Base-by-base conservation (phyloP, 1,140 invertebrate species). In the Megathymus violae region DNA sequence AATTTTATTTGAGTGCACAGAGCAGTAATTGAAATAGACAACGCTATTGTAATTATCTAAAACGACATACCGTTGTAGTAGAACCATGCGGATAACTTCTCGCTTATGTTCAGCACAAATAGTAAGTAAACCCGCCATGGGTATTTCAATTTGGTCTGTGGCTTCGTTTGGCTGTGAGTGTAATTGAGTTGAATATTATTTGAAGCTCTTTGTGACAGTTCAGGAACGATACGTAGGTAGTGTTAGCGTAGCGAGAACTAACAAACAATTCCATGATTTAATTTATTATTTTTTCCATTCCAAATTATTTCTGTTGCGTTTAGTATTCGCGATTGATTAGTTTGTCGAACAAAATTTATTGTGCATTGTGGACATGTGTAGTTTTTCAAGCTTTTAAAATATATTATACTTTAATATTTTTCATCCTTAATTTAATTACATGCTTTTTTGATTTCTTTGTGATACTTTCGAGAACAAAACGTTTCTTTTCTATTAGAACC, bases 131-230 rank as follows among this genome's bases (percentile, higher is more conserved):
- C 7, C 5, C 7, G 27, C 7, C 3, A 9, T 31, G 27, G 27
- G 1, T 31, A 31, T 31, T 31, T 31, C 27, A 31, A 31, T 31
- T 1, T 31, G 27, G 27, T 31, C 27, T 31, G 27, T 31, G 27
- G 27, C 7, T 31, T 31, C 7, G 27, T 31, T 31, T 31, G 27
- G 27, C 7, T 31, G 27, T 31, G 7, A 31, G 3, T 31, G 7
- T 31, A 9, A 22, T 3, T 3, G 5, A 22, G 19, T 22, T 22
- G 7, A 31, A 9, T 52, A 25, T 40, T 41, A 10, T 54, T 54
- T 41, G 15, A 41, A 54, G 50, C 36, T 54, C 50, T 54, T 54
- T 54, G 38, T 54, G 36, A 38, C 36, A 54, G 36, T 14, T 54
- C 34, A 54, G 9, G 22, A 41, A 25, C 7, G n/a, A 25, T 41